Percentiles rank a stretch among this genome's conserved stretches.
Evolutionary conservation across 1,140 invertebrate species (phyloP).

Genomic region (Caenorhabditis latens): DNA sequence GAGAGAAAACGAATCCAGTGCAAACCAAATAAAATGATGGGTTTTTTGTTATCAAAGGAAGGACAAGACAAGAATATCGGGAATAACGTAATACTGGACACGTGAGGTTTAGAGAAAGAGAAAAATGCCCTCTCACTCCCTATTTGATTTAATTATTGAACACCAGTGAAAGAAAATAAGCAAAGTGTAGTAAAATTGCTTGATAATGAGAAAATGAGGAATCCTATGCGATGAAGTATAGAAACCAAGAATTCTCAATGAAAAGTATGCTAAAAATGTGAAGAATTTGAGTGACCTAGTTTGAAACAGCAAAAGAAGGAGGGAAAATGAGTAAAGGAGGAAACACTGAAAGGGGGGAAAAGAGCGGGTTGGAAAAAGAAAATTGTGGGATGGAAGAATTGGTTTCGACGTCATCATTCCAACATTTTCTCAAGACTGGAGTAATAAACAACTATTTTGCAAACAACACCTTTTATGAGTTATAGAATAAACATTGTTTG

Average conservation of each 20-base stretch:
- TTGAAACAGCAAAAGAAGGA: not conserved
- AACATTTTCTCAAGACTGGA: not conserved
- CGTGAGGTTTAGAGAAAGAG: slow-evolving; percentile 22
- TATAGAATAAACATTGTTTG: too few relatives aligned
- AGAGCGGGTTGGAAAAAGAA: not conserved
- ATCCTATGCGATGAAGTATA: too few relatives aligned
- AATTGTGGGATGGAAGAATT: not conserved
- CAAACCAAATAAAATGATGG: slow-evolving; percentile 26
- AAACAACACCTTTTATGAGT: too few relatives aligned
- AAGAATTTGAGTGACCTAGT: slow-evolving; percentile 7
- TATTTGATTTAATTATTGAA: slow-evolving; percentile 49
- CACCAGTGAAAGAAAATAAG: not conserved
- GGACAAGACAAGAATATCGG: not conserved
- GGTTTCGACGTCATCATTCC: not conserved
- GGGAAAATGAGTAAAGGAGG: not conserved
- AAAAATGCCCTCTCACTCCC: not conserved
- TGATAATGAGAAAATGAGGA: not conserved
- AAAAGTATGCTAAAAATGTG: not conserved
- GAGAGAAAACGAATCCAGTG: not conserved
- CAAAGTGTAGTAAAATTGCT: not conserved
- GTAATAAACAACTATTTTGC: too few relatives aligned
- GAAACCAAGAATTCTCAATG: not conserved
- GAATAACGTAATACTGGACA: not conserved
- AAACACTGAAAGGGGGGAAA: not conserved
- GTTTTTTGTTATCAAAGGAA: slow-evolving; percentile 5